Base-by-base conservation (phyloP, 64 coral and sea anemone genomes). In the Acropora yongei region DNA sequence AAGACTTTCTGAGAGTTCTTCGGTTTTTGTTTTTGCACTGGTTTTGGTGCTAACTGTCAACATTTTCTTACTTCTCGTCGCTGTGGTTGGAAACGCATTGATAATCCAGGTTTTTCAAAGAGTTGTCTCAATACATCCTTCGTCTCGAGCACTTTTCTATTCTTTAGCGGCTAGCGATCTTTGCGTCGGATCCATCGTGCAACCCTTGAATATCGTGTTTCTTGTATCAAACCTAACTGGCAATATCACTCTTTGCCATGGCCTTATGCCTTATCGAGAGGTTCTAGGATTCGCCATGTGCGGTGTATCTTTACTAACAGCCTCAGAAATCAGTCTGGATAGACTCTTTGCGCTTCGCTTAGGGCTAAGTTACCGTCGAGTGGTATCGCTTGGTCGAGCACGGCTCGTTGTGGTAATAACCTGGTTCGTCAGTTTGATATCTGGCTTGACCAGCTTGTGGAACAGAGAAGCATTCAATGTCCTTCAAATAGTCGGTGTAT, bases 291-390 rank as follows among this genome's bases (percentile, higher is more conserved):
- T 85, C 42, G 9, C 82, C 17, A 14, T 85, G 82, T 71, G 41
- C 0, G n/a, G 82, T 3, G 44, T 85, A 47, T 85, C 82, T 10
- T 44, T 85, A 14, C 65, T 85, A 13, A 85, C 82, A 16, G 45
- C 82, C 5, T 47, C 82, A 30, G 82, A 85, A 44, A 85, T 85
- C 82, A 85, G 82, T 49, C 63, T 85, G 4, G 82, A 85, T 48
- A 67, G 82, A 18, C 19, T 85, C 2, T 18, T 85, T 39, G 82
- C 82, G 43, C 61, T 85, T 71, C 65, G 82, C 11, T 72, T 85
- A 16, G 48, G n/a, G 44, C 1, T 85, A 0, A 69, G 82, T 3
- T 85, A 85, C 4, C 16, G 82, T 71, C 44, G 49, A 11, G 82
- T 85, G 7, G 65, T 85, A 49, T 71, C 82, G 44, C 43, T 85